Conservation (phyloP, 1,140 invertebrate species). For the Drosophila sucinea region DNA sequence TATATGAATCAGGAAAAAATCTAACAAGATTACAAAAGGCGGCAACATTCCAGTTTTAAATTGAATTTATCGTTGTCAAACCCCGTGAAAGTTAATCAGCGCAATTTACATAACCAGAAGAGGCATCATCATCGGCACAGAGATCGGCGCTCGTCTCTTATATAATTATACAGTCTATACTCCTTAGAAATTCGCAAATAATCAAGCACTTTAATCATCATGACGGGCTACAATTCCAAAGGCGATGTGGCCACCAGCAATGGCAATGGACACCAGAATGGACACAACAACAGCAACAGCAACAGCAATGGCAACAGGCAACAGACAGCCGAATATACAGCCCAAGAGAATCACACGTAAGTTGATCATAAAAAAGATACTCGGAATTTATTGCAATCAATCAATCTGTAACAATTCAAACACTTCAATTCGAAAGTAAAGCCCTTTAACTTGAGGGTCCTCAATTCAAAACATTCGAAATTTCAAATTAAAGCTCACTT, state of each 20-base stretch:
- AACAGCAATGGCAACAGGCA: slow-evolving; percentile 35
- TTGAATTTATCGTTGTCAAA: slow-evolving; percentile 2
- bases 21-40: slow-evolving; percentile 61
- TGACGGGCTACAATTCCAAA: slow-evolving; percentile 67
- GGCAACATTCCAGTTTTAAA: slow-evolving; percentile 16
- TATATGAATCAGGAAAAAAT: slow-evolving; percentile 19
- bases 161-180: slow-evolving; percentile 44
- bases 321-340: slow-evolving; percentile 47
- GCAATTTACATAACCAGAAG: slow-evolving; percentile 51
- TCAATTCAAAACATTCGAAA: too few relatives aligned
- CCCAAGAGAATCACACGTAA: slow-evolving; percentile 66
- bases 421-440: too few relatives aligned
- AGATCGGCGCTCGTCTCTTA: slow-evolving; percentile 17
- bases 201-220: slow-evolving; percentile 23
- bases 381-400: slow-evolving; percentile 44
- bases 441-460: too few relatives aligned
- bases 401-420: slow-evolving; percentile 11
- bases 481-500: too few relatives aligned
- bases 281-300: slow-evolving; percentile 36
- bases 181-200: slow-evolving; percentile 10
- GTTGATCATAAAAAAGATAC: slow-evolving; percentile 49
- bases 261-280: slow-evolving; percentile 45
- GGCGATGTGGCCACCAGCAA: slow-evolving; percentile 61
- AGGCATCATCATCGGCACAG: slow-evolving; percentile 8
- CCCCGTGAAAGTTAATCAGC: slow-evolving; percentile 35